Conservation (phyloP, 1,140 invertebrate species). For the Gryon sp. region DNA sequence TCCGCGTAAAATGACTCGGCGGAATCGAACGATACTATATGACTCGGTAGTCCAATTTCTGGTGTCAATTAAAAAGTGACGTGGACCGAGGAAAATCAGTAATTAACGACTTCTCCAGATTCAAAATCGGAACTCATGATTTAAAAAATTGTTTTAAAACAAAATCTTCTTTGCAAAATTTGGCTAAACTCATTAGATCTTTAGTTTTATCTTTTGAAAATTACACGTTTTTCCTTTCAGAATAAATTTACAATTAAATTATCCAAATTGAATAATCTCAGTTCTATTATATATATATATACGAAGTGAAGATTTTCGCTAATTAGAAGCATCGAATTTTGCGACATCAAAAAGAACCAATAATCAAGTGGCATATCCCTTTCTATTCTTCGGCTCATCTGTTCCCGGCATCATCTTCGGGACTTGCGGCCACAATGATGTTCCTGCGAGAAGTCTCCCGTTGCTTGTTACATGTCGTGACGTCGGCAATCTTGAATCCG, state of each 20-base stretch:
- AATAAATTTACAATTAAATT: no score
- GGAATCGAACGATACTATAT: conserved; percentile 67
- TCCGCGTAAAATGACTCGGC: conserved; percentile 73
- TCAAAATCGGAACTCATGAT: no score
- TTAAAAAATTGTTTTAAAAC: no score
- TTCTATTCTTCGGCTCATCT: conserved; percentile 18
- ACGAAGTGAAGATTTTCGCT: background rate
- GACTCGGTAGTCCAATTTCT: conserved; percentile 76
- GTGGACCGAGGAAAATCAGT: conserved; percentile 79
- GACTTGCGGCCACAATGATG: conserved; percentile 59
- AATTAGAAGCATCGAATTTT: conserved; percentile 15
- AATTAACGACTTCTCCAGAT: conserved; percentile 74
- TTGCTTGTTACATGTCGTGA: conserved; percentile 77
- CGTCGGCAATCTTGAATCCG: conserved; percentile 67
- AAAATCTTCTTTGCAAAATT: no score
- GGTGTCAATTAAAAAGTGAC: conserved; percentile 80
- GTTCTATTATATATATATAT: no score
- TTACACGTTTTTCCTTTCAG: no score
- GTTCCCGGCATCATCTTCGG: conserved; percentile 43
- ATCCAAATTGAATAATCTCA: no score
- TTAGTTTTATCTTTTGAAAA: no score
- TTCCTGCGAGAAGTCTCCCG: conserved; percentile 50
- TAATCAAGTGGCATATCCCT: conserved; percentile 1
- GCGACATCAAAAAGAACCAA: conserved; percentile 15
- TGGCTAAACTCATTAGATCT: no score